These are phyloP conservation scores for Gephyroberyx darwinii DNA, from an alignment of 2,797 vertebrate species.

Conservation along the genomic window DNA sequence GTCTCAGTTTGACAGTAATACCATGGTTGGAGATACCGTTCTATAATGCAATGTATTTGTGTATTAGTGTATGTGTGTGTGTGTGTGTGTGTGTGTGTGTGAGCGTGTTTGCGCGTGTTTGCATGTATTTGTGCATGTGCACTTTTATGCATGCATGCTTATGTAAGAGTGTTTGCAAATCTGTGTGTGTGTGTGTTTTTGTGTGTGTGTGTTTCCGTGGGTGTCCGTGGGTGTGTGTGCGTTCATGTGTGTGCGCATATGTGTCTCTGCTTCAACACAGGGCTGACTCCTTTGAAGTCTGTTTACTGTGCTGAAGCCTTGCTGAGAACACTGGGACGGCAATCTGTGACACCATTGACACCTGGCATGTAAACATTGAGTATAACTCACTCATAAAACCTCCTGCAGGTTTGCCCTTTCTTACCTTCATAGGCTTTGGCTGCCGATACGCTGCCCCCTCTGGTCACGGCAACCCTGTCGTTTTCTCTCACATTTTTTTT, in stretches of 20 bases:
- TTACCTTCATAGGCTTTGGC: slow-evolving; percentile 73
- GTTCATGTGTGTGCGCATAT: slow-evolving; percentile 30
- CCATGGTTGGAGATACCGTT: not conserved
- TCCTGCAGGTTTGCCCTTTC: slow-evolving; percentile 81
- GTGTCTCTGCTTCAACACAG: slow-evolving; percentile 40
- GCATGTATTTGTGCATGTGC: not conserved
- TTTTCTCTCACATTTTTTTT: slow-evolving; percentile 26
- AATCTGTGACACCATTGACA: slow-evolving; percentile 85
- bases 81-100: not conserved
- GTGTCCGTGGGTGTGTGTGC: slow-evolving; percentile 39
- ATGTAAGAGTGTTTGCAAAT: not conserved
- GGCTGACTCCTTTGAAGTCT: slow-evolving; percentile 81
- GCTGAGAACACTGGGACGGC: slow-evolving; percentile 81
- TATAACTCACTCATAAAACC: slow-evolving; percentile 74
- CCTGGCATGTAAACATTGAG: slow-evolving; percentile 84
- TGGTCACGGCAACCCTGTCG: slow-evolving; percentile 43
- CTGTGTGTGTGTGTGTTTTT: not conserved
- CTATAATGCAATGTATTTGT: not conserved
- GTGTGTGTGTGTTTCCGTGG: slow-evolving; percentile 12
- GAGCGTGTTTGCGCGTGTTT: not conserved
- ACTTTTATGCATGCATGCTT: slow-evolving; percentile 9
- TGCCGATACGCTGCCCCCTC: slow-evolving; percentile 53
- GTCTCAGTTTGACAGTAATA: not conserved
- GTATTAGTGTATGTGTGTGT: slow-evolving; percentile 5
- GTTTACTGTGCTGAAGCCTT: slow-evolving; percentile 78